phyloP scores from a whole-genome alignment of 2,113 vertebrate species.

The Toxostoma redivivum region DNA sequence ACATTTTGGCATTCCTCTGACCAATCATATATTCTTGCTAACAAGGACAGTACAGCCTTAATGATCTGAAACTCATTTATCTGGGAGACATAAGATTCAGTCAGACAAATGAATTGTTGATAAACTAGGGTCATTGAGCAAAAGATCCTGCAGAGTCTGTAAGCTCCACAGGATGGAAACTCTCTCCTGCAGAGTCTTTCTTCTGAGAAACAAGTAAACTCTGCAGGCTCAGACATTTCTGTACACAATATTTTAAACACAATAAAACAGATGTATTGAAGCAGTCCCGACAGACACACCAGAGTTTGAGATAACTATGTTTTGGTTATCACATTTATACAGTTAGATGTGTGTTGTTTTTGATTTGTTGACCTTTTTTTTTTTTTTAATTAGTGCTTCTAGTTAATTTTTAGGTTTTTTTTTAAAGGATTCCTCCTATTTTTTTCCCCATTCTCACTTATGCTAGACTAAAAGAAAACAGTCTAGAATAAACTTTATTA shows the following conservation, averaged over 20 bases:
- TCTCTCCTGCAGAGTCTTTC: conserved; percentile 48
- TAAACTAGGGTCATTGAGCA: conserved; percentile 44
- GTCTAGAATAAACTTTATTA: background rate
- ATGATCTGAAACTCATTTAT: conserved; percentile 40
- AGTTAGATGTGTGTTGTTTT: background rate
- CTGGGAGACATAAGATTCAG: background rate
- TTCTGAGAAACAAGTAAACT: conserved; percentile 52
- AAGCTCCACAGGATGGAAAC: conserved; percentile 30
- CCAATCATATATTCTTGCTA: conserved; percentile 11
- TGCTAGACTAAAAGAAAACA: background rate
- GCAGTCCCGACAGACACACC: fast-evolving
- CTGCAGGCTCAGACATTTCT: conserved; percentile 14
- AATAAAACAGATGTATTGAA: background rate
- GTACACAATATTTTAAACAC: conserved; percentile 16
- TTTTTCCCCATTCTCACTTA: background rate
- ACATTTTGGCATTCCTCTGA: background rate
- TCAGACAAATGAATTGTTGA: conserved; percentile 45
- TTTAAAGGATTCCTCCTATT: background rate
- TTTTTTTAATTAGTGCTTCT: background rate
- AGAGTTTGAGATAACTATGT: background rate
- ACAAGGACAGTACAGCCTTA: conserved; percentile 27
- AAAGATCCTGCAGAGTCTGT: conserved; percentile 32
- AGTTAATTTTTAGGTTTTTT: background rate
- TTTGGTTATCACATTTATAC: background rate
- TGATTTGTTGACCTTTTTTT: background rate